These are phyloP conservation scores for Mionectes macconnelli DNA, from an alignment of 2,113 vertebrate genomes.

Conservation along the genomic window DNA sequence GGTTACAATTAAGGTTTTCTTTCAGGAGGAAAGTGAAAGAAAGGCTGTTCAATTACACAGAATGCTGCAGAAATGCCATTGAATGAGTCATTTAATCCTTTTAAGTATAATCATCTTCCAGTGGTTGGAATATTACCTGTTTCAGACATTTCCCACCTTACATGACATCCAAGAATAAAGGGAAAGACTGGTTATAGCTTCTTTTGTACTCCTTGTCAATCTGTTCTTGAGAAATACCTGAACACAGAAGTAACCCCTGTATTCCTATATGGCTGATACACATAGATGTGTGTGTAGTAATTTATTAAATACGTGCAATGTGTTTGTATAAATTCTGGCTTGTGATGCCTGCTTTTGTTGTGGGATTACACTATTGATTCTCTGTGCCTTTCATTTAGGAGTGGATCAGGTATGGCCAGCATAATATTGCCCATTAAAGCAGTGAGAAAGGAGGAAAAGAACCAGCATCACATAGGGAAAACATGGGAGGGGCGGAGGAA, in stretches of 20 bases:
- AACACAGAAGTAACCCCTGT: neutral
- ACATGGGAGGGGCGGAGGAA: neutral
- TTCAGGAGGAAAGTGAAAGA: neutral
- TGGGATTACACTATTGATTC: neutral
- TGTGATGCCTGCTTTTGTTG: rapidly evolving
- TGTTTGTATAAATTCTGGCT: neutral
- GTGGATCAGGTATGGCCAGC: neutral
- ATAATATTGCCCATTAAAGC: neutral
- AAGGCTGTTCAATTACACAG: conserved; percentile 44
- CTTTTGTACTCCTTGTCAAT: neutral
- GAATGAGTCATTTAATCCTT: conserved; percentile 43
- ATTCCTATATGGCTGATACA: neutral
- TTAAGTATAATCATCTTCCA: conserved; percentile 24
- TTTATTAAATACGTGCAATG: neutral
- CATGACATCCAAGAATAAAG: neutral
- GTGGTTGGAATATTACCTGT: neutral
- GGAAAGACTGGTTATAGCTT: neutral
- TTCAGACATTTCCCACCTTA: neutral
- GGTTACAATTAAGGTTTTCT: neutral
- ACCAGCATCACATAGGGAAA: neutral
- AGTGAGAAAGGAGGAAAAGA: neutral
- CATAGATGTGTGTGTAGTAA: too few relatives aligned
- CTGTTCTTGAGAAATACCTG: neutral
- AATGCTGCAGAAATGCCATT: conserved; percentile 31
- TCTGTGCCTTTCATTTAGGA: neutral